These are phyloP conservation scores for Polyommatus iphigenia DNA, from an alignment of 2,888 invertebrate species.

Conservation along the genomic window DNA sequence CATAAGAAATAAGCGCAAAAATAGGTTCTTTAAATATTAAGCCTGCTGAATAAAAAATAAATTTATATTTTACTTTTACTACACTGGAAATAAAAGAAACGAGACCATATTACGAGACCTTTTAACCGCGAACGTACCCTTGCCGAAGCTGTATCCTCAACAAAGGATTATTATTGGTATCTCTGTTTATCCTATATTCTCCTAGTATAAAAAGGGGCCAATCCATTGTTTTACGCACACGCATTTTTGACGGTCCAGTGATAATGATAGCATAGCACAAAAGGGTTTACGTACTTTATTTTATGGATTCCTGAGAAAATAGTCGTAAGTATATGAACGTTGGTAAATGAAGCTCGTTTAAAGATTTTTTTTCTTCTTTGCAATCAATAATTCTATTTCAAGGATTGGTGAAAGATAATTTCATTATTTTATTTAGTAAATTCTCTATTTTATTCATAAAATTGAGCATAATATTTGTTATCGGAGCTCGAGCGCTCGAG, in stretches of 20 bases:
- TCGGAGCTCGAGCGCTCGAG: background rate
- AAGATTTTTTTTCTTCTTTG: background rate
- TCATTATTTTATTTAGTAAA: background rate
- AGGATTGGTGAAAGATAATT: background rate
- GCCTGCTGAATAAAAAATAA: too few relatives aligned
- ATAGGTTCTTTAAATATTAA: too few relatives aligned
- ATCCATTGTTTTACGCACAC: conserved; percentile 81
- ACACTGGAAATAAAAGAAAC: background rate
- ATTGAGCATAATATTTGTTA: background rate
- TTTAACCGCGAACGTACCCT: background rate
- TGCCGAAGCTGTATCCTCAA: conserved; percentile 49
- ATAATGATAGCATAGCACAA: conserved; percentile 19
- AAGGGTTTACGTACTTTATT: background rate
- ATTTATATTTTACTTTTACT: background rate
- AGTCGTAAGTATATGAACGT: background rate
- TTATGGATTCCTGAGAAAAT: conserved; percentile 3
- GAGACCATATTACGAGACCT: background rate
- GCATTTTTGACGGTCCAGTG: conserved; percentile 62
- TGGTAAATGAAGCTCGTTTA: background rate
- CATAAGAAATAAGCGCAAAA: too few relatives aligned
- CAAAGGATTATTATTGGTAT: conserved; percentile 48
- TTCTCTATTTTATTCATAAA: background rate
- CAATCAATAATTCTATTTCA: background rate
- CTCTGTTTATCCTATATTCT: conserved; percentile 64
- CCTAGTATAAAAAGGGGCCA: conserved; percentile 81